Conservation (phyloP, 2,113 vertebrate genomes). For the Labrus mixtus region DNA sequence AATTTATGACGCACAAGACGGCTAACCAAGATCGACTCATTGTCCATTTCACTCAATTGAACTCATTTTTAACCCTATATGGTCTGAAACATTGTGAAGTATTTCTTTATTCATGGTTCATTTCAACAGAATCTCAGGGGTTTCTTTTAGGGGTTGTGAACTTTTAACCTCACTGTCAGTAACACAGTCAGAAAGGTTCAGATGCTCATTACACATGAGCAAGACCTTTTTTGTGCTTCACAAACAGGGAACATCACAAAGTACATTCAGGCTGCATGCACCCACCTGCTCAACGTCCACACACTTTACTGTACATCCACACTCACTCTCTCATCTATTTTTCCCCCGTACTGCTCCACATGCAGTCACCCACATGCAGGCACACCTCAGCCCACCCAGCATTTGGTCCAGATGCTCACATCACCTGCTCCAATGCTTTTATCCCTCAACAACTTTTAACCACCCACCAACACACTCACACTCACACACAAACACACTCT, state of each 20-base stretch:
- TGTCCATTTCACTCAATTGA: conserved; percentile 19
- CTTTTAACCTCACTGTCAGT: neutral
- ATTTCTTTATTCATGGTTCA: neutral
- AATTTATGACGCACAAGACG: conserved; percentile 23
- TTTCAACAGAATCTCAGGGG: neutral
- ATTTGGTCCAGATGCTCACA: conserved; percentile 43
- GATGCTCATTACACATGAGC: neutral
- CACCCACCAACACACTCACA: neutral
- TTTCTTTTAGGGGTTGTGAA: neutral
- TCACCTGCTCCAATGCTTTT: conserved; percentile 45
- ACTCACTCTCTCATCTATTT: neutral
- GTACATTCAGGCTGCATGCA: neutral
- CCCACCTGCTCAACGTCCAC: neutral
- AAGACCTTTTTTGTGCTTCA: neutral
- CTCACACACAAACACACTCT: neutral
- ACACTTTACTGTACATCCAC: neutral
- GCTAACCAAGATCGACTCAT: conserved; percentile 34
- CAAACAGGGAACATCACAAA: neutral
- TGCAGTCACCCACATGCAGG: neutral
- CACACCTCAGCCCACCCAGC: conserved; percentile 20
- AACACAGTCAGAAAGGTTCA: neutral
- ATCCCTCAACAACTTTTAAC: conserved; percentile 4
- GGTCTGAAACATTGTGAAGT: neutral
- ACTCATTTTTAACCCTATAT: neutral
- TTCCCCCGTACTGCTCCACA: neutral